These are phyloP conservation scores for Drosophila subquinaria DNA, from an alignment of 2,888 invertebrate species.

Conservation along the genomic window DNA sequence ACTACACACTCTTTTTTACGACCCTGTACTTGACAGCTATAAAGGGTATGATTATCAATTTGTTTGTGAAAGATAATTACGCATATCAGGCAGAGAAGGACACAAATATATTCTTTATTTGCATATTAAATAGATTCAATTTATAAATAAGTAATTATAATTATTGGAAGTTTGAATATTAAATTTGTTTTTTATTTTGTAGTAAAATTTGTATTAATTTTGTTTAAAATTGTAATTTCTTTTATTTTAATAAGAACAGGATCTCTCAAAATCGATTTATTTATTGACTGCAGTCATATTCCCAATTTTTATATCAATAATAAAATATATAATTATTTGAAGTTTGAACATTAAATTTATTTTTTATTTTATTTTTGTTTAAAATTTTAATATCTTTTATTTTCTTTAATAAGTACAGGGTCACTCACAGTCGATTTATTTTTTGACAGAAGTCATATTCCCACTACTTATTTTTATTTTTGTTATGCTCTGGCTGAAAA, in stretches of 20 bases:
- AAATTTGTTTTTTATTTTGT: background rate
- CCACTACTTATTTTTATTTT: conserved; percentile 12
- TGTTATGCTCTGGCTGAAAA: conserved; percentile 53
- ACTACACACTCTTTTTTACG: conserved; percentile 11
- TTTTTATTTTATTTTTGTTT: background rate
- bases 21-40: background rate
- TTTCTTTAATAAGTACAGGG: background rate
- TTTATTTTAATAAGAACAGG: background rate
- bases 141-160: too few species aligned
- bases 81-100: too few species aligned
- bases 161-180: too few species aligned
- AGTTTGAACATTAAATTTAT: too few species aligned
- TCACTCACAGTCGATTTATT: background rate
- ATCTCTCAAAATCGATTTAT: background rate
- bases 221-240: background rate
- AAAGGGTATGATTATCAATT: too few species aligned
- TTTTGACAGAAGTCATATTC: background rate
- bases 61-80: too few species aligned
- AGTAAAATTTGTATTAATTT: background rate
- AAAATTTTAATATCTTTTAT: background rate
- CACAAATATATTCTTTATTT: too few species aligned
- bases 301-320: background rate
- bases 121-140: too few species aligned
- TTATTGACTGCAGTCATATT: background rate
- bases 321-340: too few species aligned